Conservation (phyloP, 2,888 invertebrate genomes). For the Imbricaverruca yamaguchii region DNA sequence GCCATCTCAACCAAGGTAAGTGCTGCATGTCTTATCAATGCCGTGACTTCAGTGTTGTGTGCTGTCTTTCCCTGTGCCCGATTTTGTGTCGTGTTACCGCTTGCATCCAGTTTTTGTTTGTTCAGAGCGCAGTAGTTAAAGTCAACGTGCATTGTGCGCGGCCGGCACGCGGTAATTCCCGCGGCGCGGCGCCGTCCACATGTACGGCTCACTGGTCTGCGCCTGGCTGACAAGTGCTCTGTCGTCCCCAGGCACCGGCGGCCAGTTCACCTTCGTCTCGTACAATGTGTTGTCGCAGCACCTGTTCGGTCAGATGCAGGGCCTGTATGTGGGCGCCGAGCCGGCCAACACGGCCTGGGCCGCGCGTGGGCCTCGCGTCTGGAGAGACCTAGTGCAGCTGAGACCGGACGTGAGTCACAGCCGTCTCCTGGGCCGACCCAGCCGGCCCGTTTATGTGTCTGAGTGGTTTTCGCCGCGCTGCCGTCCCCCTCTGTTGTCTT, state of each 20-base stretch:
- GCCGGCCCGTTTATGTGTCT: too few relatives aligned
- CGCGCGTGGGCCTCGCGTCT: conserved; percentile 3
- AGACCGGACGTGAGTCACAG: neutral
- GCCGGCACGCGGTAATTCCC: too few relatives aligned
- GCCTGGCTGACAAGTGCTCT: neutral
- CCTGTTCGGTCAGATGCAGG: conserved; percentile 25
- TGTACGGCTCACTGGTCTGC: neutral
- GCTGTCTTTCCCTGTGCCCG: neutral
- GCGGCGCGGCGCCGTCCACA: neutral
- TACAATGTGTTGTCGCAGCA: conserved; percentile 33
- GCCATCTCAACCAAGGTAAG: too few relatives aligned
- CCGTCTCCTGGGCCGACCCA: too few relatives aligned
- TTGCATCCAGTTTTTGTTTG: too few relatives aligned
- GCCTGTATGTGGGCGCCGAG: conserved; percentile 27
- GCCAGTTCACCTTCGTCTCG: conserved; percentile 29
- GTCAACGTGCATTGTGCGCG: too few relatives aligned
- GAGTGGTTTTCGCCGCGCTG: too few relatives aligned
- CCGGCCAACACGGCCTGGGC: conserved; percentile 27
- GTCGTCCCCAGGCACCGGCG: neutral
- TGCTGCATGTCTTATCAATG: too few relatives aligned
- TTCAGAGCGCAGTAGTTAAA: too few relatives aligned
- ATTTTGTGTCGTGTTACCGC: too few relatives aligned
- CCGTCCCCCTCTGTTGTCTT: too few relatives aligned
- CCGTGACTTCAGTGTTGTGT: neutral
- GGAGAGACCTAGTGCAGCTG: neutral